These are phyloP conservation scores for Bombus affinis DNA, from an alignment of 1,140 invertebrate species.

Conservation along the genomic window DNA sequence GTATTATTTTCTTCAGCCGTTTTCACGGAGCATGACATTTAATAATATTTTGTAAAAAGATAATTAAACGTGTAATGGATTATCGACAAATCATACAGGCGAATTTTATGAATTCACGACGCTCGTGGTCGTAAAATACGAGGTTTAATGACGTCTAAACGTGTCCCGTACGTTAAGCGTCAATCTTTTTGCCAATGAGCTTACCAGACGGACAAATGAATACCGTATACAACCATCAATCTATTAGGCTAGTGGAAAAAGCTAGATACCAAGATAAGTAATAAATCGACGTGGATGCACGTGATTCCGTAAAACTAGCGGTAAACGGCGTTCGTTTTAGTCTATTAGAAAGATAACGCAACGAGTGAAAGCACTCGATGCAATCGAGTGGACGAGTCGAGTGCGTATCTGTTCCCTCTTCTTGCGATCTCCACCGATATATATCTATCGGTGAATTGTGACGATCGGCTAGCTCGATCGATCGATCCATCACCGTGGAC, in stretches of 20 bases:
- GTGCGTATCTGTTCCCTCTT: background rate
- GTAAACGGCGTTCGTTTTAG: slow-evolving; percentile 16
- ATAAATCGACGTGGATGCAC: slow-evolving; percentile 23
- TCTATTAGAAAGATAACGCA: slow-evolving; percentile 40
- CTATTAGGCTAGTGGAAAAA: background rate
- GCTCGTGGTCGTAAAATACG: background rate
- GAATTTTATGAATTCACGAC: background rate
- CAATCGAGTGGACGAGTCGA: background rate
- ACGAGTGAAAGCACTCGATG: slow-evolving; percentile 38
- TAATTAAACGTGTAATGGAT: background rate
- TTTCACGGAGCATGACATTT: background rate
- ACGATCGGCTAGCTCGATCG: slow-evolving; percentile 18
- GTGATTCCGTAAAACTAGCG: slow-evolving; percentile 29
- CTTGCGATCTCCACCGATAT: slow-evolving; percentile 17
- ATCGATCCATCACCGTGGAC: slow-evolving; percentile 32
- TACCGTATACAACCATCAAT: background rate
- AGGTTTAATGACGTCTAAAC: background rate
- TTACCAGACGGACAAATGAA: slow-evolving; percentile 1
- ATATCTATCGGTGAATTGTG: slow-evolving; percentile 14
- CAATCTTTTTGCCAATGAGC: background rate
- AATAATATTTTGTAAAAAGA: background rate
- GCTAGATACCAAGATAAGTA: background rate
- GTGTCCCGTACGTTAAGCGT: background rate
- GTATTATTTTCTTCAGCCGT: background rate
- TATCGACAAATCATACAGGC: too few relatives aligned